Conservation (phyloP, 2,888 invertebrate species). For the Drosophila atripex region DNA sequence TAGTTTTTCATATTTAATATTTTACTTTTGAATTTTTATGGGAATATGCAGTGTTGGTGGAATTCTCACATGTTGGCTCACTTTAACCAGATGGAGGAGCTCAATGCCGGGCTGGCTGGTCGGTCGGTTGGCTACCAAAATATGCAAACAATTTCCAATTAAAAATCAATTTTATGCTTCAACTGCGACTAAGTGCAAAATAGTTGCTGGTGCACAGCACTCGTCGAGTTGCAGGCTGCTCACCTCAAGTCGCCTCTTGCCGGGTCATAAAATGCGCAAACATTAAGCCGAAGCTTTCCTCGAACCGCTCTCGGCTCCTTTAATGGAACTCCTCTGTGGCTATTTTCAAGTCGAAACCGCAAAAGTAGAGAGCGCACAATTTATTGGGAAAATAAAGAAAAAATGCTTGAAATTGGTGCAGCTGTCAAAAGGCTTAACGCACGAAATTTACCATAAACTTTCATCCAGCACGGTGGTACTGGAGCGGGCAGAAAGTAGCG, state of each 20-base stretch:
- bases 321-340: constrained; percentile 27
- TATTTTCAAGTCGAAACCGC: constrained; percentile 21
- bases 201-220: constrained; percentile 39
- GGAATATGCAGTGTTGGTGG: background rate
- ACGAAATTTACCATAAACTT: constrained; percentile 50
- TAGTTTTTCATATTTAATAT: background rate
- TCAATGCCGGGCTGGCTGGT: constrained; percentile 2
- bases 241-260: constrained; percentile 30
- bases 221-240: constrained; percentile 10
- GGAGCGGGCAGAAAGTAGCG: background rate
- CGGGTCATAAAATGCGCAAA: constrained; percentile 51
- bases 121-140: constrained; percentile 48
- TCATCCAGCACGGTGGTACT: constrained; percentile 5
- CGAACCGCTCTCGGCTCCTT: constrained; percentile 9
- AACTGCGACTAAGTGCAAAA: constrained; percentile 77
- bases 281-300: constrained; percentile 47
- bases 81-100: constrained; percentile 32
- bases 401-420: constrained; percentile 53
- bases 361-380: constrained; percentile 18
- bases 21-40: constrained; percentile 2
- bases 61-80: constrained; percentile 44
- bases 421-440: constrained; percentile 63
- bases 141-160: constrained; percentile 80
- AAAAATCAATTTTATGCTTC: constrained; percentile 81
- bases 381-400: constrained; percentile 47